Evolutionary conservation across 1,140 invertebrate species (phyloP).

Genomic region (Cheumatopsyche charites): DNA sequence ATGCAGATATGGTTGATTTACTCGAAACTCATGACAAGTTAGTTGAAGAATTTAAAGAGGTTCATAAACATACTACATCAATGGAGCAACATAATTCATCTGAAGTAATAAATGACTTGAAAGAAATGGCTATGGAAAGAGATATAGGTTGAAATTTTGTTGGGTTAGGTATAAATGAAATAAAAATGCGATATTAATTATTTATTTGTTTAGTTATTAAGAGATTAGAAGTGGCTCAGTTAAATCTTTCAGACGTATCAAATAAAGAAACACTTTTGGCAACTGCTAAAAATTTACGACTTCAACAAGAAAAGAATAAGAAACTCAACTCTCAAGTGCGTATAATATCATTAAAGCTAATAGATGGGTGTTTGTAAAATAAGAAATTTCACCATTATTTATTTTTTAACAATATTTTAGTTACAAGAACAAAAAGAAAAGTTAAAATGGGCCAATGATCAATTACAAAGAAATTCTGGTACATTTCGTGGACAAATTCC

Average conservation of each 20-base stretch:
- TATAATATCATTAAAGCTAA: constrained; percentile 7
- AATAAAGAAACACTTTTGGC: constrained; percentile 59
- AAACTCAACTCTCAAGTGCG: constrained; percentile 69
- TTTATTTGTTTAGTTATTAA: constrained; percentile 68
- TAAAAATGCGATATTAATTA: neutral
- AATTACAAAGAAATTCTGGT: constrained; percentile 58
- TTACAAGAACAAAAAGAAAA: constrained; percentile 58
- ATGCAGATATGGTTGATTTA: constrained; percentile 74
- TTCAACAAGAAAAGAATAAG: constrained; percentile 75
- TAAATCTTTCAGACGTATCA: constrained; percentile 56
- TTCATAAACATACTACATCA: constrained; percentile 75
- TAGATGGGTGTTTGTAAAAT: too few species aligned
- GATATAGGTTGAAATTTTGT: constrained; percentile 66
- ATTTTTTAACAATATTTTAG: constrained; percentile 49
- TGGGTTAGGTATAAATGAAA: constrained; percentile 31
- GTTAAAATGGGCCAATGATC: constrained; percentile 56
- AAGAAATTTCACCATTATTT: too few species aligned
- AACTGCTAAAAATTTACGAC: constrained; percentile 64
- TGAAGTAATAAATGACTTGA: constrained; percentile 77
- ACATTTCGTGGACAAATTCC: constrained; percentile 61
- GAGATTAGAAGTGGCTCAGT: constrained; percentile 70
- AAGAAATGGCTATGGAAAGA: constrained; percentile 85
- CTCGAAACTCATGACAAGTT: constrained; percentile 76
- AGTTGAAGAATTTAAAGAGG: constrained; percentile 83
- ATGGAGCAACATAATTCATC: constrained; percentile 66